These are phyloP conservation scores for Crematogaster levior DNA, from an alignment of 2,888 invertebrate genomes.

Conservation along the genomic window DNA sequence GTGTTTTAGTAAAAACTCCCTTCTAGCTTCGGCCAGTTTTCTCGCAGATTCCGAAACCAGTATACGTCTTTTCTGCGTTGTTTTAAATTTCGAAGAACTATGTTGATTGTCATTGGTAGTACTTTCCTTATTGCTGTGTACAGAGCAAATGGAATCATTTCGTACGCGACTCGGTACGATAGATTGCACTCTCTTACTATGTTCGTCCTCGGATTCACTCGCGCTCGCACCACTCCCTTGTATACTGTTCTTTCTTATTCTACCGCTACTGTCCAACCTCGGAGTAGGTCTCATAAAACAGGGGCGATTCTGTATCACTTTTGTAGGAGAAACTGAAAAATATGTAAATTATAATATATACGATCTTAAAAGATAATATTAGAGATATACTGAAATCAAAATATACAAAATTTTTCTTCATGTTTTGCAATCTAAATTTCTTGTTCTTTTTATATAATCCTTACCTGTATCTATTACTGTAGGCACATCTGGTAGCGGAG, in stretches of 20 bases:
- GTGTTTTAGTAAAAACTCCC: slow-evolving; percentile 87
- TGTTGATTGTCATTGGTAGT: slow-evolving; percentile 34
- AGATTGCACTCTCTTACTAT: slow-evolving; percentile 73
- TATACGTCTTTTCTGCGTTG: slow-evolving; percentile 78
- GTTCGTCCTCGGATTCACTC: slow-evolving; percentile 91
- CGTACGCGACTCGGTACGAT: slow-evolving; percentile 81
- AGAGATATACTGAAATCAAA: background rate
- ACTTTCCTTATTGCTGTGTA: slow-evolving; percentile 81
- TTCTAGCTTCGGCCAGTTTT: slow-evolving; percentile 87
- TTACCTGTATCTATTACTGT: slow-evolving; percentile 48
- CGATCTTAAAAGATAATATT: slow-evolving; percentile 48
- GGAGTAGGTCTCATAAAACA: slow-evolving; percentile 90
- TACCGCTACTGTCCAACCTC: slow-evolving; percentile 87
- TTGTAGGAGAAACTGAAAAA: slow-evolving; percentile 87
- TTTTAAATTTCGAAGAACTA: slow-evolving; percentile 56
- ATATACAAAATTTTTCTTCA: background rate
- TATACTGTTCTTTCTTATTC: slow-evolving; percentile 88
- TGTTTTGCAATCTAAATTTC: background rate
- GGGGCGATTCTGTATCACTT: slow-evolving; percentile 87
- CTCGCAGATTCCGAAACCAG: slow-evolving; percentile 86
- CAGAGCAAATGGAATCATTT: slow-evolving; percentile 87
- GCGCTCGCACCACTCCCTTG: slow-evolving; percentile 86
- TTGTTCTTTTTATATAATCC: background rate
- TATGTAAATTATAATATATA: slow-evolving; percentile 20
- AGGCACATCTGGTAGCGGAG: slow-evolving; percentile 31